Evolutionary conservation across 2,888 invertebrate genomes (phyloP), one percentile per base, ranked within the genome.

Genomic region (Gastrophysa polygoni): DNA sequence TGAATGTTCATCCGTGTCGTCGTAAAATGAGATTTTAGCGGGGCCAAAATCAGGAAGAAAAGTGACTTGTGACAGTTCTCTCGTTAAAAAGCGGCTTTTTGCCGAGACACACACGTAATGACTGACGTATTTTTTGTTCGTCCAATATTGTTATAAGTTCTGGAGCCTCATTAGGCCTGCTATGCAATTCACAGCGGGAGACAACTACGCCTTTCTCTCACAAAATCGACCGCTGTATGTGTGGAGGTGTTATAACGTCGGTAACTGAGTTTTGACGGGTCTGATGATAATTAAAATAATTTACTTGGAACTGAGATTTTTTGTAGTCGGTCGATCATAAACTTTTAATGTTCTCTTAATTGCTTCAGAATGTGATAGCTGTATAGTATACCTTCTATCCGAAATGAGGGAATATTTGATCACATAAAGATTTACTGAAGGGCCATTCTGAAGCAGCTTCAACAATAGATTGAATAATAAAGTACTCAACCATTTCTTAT

Each of bases 91-190:
- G 60, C 67, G 67, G 64, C 60, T 50, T 62, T 62, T 44, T 51
- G 64, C 61, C 63, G 64, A 64, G 69, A 70, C 68, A 70, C 65
- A 70, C 66, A 68, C 61, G 68, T 69, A 68, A 68, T 71, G 71
- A 71, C 68, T 68, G 71, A 68, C 69, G 68, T 67, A 68, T 74
- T 73, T 72, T 73, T 75, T 74, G 74, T 75, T 74, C 72, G 72
- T 71, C 75, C 74, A 75, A 75, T 73, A 75, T 74, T 72, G 73
- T 75, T 73, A 73, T 73, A 72, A 68, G 71, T 67, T 68, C 71
- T 70, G 71, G 74, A 73, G 73, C 75, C 78, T 78, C 78, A 78
- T 78, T 78, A 78, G 78, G 73, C 69, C 68, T 68, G 71, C 70
- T 70, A 71, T 71, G 68, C 69, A 66, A 64, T 61, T 61, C 69